A percentile compares a stretch with the other conserved stretches of the same genome.
Evolutionary conservation across 2,113 vertebrate genomes (phyloP).

Genomic region (Brevimyrus niger): DNA sequence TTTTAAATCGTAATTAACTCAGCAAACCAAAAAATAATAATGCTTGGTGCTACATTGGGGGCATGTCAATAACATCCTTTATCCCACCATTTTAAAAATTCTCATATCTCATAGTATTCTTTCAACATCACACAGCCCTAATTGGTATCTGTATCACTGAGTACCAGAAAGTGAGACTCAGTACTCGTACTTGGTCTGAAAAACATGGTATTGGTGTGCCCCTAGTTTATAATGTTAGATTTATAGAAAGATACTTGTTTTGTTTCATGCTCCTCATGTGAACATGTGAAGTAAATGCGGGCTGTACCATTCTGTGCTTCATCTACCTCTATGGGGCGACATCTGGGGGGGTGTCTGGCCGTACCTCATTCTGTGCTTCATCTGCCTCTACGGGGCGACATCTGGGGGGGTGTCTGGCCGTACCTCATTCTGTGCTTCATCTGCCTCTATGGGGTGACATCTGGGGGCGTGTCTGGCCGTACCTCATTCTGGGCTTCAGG

Average conservation of each 20-base stretch:
- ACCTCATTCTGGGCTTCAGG: background rate
- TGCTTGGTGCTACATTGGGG: background rate
- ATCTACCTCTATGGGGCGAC: background rate
- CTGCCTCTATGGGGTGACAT: background rate
- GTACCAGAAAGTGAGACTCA: background rate
- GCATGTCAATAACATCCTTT: background rate
- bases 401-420: background rate
- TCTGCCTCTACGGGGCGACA: background rate
- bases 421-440: background rate
- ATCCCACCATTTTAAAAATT: background rate
- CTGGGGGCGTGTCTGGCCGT: background rate
- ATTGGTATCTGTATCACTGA: background rate
- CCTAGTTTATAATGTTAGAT: background rate
- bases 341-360: background rate
- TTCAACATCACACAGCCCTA: background rate
- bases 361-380: background rate
- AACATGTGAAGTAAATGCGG: background rate
- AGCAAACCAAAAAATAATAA: background rate
- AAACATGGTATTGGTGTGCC: background rate
- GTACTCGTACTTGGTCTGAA: background rate
- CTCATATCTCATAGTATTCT: background rate
- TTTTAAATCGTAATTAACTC: background rate
- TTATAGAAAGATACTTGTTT: background rate
- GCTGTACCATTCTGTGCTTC: background rate
- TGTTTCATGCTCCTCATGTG: background rate